phyloP scores from a whole-genome alignment of 1,140 invertebrate genomes.

The Choristoneura fumiferana region DNA sequence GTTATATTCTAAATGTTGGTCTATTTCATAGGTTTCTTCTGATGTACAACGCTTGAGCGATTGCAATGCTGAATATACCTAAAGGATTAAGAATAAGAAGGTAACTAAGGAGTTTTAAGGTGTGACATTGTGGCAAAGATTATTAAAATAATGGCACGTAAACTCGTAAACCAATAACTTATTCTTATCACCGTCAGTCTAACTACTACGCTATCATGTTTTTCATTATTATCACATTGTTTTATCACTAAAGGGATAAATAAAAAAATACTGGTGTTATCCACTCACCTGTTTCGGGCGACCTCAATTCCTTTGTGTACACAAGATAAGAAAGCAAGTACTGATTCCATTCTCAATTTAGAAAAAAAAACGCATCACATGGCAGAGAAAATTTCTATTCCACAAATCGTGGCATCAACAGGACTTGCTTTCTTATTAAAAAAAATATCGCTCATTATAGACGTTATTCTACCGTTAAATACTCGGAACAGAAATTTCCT shows the following conservation, averaged over 20 bases:
- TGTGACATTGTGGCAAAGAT: too few relatives aligned
- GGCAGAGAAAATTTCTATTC: conserved; percentile 78
- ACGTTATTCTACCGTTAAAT: conserved; percentile 65
- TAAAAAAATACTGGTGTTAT: conserved; percentile 30
- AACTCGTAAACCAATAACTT: too few relatives aligned
- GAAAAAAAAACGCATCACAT: conserved; percentile 63
- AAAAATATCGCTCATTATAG: conserved; percentile 30
- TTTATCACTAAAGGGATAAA: conserved; percentile 23
- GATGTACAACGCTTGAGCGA: too few relatives aligned
- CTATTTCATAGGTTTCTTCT: too few relatives aligned
- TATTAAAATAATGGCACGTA: too few relatives aligned
- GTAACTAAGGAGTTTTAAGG: too few relatives aligned
- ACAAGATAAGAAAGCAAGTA: conserved; percentile 76
- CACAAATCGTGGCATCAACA: conserved; percentile 43
- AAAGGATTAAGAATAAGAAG: too few relatives aligned
- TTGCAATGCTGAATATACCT: too few relatives aligned
- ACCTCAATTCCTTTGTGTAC: conserved; percentile 57
- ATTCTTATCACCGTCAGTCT: too few relatives aligned
- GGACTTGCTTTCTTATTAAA: conserved; percentile 67
- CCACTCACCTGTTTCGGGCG: conserved; percentile 57
- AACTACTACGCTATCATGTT: not conserved
- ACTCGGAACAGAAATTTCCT: conserved; percentile 76
- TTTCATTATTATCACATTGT: conserved; percentile 11
- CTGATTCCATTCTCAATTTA: conserved; percentile 45
- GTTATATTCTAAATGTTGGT: too few relatives aligned